Conservation (phyloP, 1,140 invertebrate genomes). For the Microvelia longipes region DNA sequence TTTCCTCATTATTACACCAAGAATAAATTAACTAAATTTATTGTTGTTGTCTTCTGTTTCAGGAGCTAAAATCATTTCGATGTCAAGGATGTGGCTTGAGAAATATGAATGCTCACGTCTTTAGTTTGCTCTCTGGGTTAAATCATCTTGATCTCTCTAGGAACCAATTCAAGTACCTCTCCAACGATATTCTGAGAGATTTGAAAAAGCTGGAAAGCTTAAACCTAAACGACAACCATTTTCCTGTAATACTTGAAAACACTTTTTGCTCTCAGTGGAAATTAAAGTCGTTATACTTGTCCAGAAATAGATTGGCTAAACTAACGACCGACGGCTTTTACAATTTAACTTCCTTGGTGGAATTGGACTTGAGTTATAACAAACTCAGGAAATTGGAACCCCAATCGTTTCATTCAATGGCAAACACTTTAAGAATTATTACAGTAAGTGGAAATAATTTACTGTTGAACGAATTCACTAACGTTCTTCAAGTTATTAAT, state of each 20-base stretch:
- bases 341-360: conserved; percentile 44
- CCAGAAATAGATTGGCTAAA: conserved; percentile 54
- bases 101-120: conserved; percentile 58
- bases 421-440: conserved; percentile 41
- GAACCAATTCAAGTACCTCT: conserved; percentile 60
- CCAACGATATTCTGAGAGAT: conserved; percentile 52
- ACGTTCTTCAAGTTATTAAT: conserved; percentile 37
- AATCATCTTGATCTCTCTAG: conserved; percentile 55
- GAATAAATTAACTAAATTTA: no score
- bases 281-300: conserved; percentile 37
- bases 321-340: conserved; percentile 50
- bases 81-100: conserved; percentile 50
- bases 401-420: conserved; percentile 39
- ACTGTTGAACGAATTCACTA: conserved; percentile 31
- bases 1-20: no score
- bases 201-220: conserved; percentile 48
- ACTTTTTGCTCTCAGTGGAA: conserved; percentile 41
- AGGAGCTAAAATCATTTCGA: conserved; percentile 47
- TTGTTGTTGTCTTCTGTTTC: conserved; percentile 25
- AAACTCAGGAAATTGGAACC: conserved; percentile 47
- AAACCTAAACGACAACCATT: conserved; percentile 55
- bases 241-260: conserved; percentile 54
- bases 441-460: conserved; percentile 48
- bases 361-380: conserved; percentile 56
- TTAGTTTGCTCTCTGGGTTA: conserved; percentile 49